phyloP scores from a whole-genome alignment of 2,888 invertebrate species.

The Cetonia aurata region DNA sequence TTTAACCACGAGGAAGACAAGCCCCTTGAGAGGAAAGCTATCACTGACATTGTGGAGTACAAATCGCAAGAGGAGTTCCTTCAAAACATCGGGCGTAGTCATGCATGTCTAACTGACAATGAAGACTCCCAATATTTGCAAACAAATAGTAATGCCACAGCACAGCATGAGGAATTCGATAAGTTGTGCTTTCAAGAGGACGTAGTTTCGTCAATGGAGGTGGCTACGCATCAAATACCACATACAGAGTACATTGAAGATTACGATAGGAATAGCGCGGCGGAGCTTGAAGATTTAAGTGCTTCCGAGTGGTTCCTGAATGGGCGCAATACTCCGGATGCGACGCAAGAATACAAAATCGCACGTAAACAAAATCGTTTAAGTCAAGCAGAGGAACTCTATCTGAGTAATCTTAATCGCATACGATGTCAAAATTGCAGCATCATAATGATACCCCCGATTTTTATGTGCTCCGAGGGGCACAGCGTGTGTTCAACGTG shows the following conservation, averaged over 20 bases:
- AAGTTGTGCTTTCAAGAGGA: constrained; percentile 22
- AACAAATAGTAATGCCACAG: background rate
- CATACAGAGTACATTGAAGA: constrained; percentile 33
- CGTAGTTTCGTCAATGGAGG: constrained; percentile 20
- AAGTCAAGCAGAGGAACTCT: constrained; percentile 29
- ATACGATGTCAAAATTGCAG: constrained; percentile 43
- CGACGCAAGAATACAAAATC: background rate
- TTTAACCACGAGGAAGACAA: background rate
- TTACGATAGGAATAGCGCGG: constrained; percentile 7
- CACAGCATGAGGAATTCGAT: constrained; percentile 13
- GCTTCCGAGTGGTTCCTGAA: constrained; percentile 16
- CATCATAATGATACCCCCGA: constrained; percentile 44
- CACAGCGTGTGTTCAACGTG: constrained; percentile 45
- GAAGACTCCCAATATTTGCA: background rate
- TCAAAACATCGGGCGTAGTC: background rate
- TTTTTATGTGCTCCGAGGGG: constrained; percentile 44
- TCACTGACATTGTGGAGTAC: constrained; percentile 23
- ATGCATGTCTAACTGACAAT: too few species aligned
- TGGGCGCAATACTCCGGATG: background rate
- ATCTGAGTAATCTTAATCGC: constrained; percentile 32
- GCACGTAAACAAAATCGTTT: background rate
- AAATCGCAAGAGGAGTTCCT: constrained; percentile 10
- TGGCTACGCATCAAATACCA: constrained; percentile 29
- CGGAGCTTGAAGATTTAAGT: constrained; percentile 7
- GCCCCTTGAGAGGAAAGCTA: background rate